Percentiles rank a stretch among this genome's conserved stretches.
Evolutionary conservation across 2,113 vertebrate genomes (phyloP).

Genomic region (Chloroceryle aenea): DNA sequence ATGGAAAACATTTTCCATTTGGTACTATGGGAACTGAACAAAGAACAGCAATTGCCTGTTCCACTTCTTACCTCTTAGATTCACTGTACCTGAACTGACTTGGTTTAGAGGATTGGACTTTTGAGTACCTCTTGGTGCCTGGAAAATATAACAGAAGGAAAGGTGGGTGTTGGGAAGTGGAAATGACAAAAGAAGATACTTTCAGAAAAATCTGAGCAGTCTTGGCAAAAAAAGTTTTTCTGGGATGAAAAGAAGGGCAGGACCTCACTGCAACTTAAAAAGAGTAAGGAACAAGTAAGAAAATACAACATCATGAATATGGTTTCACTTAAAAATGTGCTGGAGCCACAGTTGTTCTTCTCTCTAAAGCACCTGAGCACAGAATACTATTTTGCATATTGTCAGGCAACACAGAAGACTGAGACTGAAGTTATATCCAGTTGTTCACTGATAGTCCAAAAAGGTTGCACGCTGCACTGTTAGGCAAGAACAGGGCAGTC

Average conservation of each 20-base stretch:
- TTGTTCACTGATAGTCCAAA: background rate
- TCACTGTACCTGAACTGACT: background rate
- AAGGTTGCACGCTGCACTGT: rapidly evolving
- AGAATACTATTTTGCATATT: background rate
- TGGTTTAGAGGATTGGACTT: background rate
- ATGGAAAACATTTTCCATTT: background rate
- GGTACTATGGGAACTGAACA: background rate
- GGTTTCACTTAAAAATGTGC: background rate
- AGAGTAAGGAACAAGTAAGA: background rate
- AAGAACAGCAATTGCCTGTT: background rate
- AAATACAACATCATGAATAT: background rate
- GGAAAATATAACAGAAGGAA: background rate
- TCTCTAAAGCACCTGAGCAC: background rate
- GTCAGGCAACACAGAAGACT: background rate
- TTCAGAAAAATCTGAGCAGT: background rate
- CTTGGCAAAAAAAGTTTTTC: background rate
- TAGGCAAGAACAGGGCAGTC: background rate
- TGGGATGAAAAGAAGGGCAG: background rate
- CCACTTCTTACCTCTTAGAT: background rate
- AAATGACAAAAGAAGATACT: background rate
- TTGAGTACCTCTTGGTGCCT: background rate
- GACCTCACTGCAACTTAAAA: background rate
- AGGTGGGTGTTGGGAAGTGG: no score
- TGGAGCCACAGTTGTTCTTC: background rate
- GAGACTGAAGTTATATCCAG: background rate